Base-by-base conservation (phyloP, 2,113 vertebrate genomes). In the Paramisgurnus dabryanus region DNA sequence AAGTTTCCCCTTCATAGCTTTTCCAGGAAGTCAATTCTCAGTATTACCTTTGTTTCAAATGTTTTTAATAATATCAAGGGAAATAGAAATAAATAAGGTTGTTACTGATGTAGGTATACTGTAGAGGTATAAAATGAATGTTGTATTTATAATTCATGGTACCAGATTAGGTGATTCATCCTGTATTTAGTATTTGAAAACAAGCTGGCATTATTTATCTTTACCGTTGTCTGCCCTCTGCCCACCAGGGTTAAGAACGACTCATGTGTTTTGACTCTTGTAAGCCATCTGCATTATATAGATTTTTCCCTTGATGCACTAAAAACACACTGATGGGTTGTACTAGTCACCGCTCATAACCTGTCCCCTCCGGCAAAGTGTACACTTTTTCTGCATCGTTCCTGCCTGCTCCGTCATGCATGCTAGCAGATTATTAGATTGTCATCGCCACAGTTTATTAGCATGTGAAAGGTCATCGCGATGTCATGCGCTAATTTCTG, bases 401-500 rank as follows among this genome's bases (percentile, higher is more conserved):
- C 69, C 39, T n/a, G 55, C 49, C 50, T 60, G 17, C 76, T 67
- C 47, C 4, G 13, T 55, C 63, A 55, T 50, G 75, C 64, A 7
- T 43, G 49, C 53, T 47, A 6, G 34, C 4, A 10, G 34, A 34
- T 27, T 34, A 27, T 71, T 71, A 71, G 57, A 12, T 15, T 60
- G 11, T 60, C 43, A 55, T 55, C 15, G 45, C 43, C 47, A 55
- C 63, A 34, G 43, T 34, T 60, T 70, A 34, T 61, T 63, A 79
- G 57, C 65, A 49, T 50, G 78, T 63, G 27, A 71, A 71, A 64
- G 45, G 67, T 61, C 78, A 66, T 41, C 22, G 27, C 45, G 7
- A 68, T 67, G 61, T 67, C 39, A 7, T 12, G n/a, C 41, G 22
- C 39, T 67, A 67, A 73, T 73, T 73, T 39, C 41, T n/a, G 40